These are phyloP conservation scores for Salticus scenicus DNA, from an alignment of 2,888 invertebrate genomes.

Conservation along the genomic window DNA sequence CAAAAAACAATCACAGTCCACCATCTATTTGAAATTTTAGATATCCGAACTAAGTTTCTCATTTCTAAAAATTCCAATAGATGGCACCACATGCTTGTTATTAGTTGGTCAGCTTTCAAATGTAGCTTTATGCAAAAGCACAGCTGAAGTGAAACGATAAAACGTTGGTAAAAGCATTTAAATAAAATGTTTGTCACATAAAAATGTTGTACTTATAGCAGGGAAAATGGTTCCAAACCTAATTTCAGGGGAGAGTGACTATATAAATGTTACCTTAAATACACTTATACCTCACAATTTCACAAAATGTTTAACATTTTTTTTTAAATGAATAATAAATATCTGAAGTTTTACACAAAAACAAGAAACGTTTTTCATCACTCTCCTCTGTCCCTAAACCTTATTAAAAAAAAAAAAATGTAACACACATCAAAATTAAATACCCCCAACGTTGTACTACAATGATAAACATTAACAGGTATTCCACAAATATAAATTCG, in stretches of 20 bases:
- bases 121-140: neutral
- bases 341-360: too few species aligned
- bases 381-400: conserved; percentile 29
- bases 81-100: conserved; percentile 31
- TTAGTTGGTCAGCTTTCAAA: conserved; percentile 21
- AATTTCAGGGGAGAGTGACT: neutral
- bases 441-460: conserved; percentile 18
- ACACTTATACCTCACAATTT: too few species aligned
- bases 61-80: neutral
- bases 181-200: neutral
- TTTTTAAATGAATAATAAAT: too few species aligned
- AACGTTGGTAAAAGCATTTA: conserved; percentile 3
- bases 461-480: conserved; percentile 22
- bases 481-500: conserved; percentile 41
- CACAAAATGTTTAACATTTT: too few species aligned
- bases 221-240: neutral
- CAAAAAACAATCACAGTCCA: neutral
- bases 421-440: neutral
- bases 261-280: neutral
- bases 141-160: neutral
- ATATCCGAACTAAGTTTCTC: neutral
- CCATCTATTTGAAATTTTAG: neutral
- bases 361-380: too few species aligned
- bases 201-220: conserved; percentile 3
- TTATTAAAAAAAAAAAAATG: neutral